A percentile compares a stretch with the other conserved stretches of the same genome.
Evolutionary conservation across 2,888 invertebrate species (phyloP).

Genomic region (Hedya salicella): DNA sequence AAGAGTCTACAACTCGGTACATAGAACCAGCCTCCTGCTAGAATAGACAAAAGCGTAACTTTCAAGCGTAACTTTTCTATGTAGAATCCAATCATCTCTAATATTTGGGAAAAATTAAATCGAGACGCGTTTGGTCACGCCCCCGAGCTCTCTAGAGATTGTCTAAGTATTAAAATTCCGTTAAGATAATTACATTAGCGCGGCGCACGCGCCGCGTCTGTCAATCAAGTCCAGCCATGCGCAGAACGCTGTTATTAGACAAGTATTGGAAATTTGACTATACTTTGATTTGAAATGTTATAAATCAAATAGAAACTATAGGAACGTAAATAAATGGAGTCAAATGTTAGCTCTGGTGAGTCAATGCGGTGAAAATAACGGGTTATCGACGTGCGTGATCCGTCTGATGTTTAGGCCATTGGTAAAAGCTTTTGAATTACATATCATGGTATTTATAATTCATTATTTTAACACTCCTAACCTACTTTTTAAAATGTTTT

Average conservation of each 20-base stretch:
- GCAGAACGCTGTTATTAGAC: constrained; percentile 49
- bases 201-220: constrained; percentile 57
- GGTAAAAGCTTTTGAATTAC: constrained; percentile 4
- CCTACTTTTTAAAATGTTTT: no score
- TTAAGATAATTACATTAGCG: constrained; percentile 68
- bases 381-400: constrained; percentile 59
- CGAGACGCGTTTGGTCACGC: constrained; percentile 52
- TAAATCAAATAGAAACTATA: constrained; percentile 44
- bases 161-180: constrained; percentile 70
- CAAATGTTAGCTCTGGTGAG: constrained; percentile 36
- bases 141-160: constrained; percentile 53
- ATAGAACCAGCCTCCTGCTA: no score
- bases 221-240: constrained; percentile 62
- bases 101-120: constrained; percentile 38
- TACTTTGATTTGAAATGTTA: constrained; percentile 43
- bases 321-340: constrained; percentile 41
- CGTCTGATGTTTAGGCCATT: constrained; percentile 10
- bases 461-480: background rate
- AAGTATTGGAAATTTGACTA: constrained; percentile 47
- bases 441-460: background rate
- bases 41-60: background rate
- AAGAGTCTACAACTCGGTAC: no score
- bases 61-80: constrained; percentile 2
- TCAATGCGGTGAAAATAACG: constrained; percentile 50
- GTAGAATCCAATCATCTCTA: constrained; percentile 24